Evolutionary conservation across 1,140 invertebrate genomes (phyloP).

Genomic region (Temnothorax curvispinosus): DNA sequence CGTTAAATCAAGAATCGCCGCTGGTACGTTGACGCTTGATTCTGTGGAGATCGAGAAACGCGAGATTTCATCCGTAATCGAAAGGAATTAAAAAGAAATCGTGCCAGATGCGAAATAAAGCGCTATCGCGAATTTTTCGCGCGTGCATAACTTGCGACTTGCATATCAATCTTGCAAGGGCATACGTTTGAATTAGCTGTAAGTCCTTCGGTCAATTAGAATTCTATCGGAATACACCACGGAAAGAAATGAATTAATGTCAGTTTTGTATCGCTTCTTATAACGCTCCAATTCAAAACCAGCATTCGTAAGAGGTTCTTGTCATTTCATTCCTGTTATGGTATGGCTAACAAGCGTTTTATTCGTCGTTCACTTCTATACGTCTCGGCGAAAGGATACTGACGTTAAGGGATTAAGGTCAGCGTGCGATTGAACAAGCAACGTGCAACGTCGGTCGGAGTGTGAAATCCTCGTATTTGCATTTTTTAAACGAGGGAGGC

Average conservation of each 20-base stretch:
- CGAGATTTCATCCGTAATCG: too few species aligned
- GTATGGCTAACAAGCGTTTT: constrained; percentile 4
- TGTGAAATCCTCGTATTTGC: constrained; percentile 15
- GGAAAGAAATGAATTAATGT: background rate
- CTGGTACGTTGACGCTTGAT: background rate
- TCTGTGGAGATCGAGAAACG: background rate
- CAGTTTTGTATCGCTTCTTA: background rate
- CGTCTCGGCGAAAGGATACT: background rate
- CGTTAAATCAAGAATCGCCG: background rate
- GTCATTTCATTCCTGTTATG: background rate
- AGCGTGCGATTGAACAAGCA: background rate
- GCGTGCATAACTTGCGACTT: background rate
- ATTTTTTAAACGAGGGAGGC: constrained; percentile 7
- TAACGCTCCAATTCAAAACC: background rate
- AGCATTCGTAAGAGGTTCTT: background rate
- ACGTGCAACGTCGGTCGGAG: background rate
- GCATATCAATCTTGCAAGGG: background rate
- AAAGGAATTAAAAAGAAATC: background rate
- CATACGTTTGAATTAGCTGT: background rate
- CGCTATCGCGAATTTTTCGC: background rate
- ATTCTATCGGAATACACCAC: background rate
- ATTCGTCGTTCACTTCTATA: background rate
- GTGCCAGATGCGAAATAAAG: background rate
- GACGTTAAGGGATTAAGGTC: constrained; percentile 35
- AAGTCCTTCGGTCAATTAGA: background rate